These are phyloP conservation scores for Hydrotaea cyrtoneurina DNA, from an alignment of 2,888 invertebrate species.

Conservation along the genomic window DNA sequence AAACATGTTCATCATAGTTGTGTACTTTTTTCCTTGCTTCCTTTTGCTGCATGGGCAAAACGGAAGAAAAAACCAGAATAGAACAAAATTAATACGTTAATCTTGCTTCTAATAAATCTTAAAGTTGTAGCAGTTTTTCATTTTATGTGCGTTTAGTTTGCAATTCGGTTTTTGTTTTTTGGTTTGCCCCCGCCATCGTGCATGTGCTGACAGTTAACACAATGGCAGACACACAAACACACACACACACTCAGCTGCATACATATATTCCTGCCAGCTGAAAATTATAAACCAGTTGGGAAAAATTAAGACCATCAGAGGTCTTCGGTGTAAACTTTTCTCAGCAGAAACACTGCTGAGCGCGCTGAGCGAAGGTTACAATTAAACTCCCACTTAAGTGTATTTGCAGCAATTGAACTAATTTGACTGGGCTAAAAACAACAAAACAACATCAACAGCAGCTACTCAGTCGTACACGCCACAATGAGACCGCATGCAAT, in stretches of 20 bases:
- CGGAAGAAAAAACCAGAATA: too few relatives aligned
- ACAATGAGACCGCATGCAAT: conserved; percentile 34
- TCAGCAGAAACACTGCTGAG: background rate
- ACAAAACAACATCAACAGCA: background rate
- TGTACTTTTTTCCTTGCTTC: too few relatives aligned
- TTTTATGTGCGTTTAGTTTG: conserved; percentile 69
- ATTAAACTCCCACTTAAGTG: conserved; percentile 49
- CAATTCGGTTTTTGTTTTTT: background rate
- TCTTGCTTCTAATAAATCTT: conserved; percentile 80
- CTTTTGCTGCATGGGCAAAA: too few relatives aligned
- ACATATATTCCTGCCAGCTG: background rate
- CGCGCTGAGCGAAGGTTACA: conserved; percentile 34
- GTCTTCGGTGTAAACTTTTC: background rate
- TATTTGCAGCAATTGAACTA: conserved; percentile 51
- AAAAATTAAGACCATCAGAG: conserved; percentile 1
- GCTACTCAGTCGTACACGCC: background rate
- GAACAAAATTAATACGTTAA: conserved; percentile 78
- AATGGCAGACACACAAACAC: conserved; percentile 13
- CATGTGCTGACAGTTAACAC: conserved; percentile 48
- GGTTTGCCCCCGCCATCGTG: background rate
- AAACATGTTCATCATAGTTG: too few relatives aligned
- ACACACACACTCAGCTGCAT: background rate
- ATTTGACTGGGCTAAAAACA: conserved; percentile 37
- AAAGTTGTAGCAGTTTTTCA: conserved; percentile 77
- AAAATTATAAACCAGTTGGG: conserved; percentile 21